phyloP scores from a whole-genome alignment of 92 coral and sea anemone genomes.

The Zoanthus sociatus region DNA sequence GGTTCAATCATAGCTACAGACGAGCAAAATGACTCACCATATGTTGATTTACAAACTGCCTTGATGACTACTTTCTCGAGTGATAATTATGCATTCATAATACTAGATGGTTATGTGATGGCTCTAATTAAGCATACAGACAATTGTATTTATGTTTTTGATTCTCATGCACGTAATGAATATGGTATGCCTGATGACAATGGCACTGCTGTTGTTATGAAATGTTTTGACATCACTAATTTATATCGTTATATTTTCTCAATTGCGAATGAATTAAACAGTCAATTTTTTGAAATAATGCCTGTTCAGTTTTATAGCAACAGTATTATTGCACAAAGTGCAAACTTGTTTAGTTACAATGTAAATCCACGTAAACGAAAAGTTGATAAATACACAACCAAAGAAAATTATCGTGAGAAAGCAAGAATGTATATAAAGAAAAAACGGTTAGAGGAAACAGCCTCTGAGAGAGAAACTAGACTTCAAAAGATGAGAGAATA shows the following conservation, averaged over 20 bases:
- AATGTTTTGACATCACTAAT: not conserved
- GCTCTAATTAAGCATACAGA: slow-evolving; percentile 62
- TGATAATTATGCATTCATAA: not conserved
- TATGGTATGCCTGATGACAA: not conserved
- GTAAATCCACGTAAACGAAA: not conserved
- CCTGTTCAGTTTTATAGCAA: not conserved
- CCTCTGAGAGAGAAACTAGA: too few relatives aligned
- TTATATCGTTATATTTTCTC: not conserved
- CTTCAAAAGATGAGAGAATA: too few relatives aligned
- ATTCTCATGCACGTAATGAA: not conserved
- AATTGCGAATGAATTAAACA: not conserved
- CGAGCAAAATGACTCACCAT: slow-evolving; percentile 23
- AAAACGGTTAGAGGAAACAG: too few relatives aligned
- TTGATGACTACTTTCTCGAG: too few relatives aligned
- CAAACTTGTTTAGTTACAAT: not conserved
- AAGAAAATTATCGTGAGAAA: too few relatives aligned
- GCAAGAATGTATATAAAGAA: too few relatives aligned
- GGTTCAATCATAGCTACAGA: slow-evolving; percentile 41
- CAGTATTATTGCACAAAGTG: not conserved
- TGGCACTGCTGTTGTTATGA: not conserved
- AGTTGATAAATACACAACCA: too few relatives aligned
- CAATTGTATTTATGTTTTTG: slow-evolving; percentile 42
- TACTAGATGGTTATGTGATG: slow-evolving; percentile 11
- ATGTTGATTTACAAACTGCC: not conserved
- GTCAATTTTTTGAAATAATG: not conserved